Evolutionary conservation across 2,797 vertebrate genomes (phyloP).

Genomic region (Typhlichthys eigenmanni): DNA sequence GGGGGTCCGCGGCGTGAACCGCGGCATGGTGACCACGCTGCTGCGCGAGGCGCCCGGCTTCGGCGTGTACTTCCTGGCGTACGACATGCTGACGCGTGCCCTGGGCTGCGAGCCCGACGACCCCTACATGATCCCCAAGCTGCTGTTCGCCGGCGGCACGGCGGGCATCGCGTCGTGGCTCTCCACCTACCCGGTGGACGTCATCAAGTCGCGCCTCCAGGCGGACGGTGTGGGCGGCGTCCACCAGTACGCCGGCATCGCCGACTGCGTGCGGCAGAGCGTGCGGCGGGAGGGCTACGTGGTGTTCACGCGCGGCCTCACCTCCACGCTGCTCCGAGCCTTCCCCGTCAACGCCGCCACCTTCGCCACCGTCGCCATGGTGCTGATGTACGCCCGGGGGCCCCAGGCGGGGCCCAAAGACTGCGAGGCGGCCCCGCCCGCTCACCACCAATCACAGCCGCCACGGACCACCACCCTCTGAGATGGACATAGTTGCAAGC

Average conservation of each 20-base stretch:
- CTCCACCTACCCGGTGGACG: slow-evolving; percentile 92
- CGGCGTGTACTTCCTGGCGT: slow-evolving; percentile 93
- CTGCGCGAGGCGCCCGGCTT: slow-evolving; percentile 93
- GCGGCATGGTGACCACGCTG: slow-evolving; percentile 91
- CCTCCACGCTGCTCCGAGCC: slow-evolving; percentile 92
- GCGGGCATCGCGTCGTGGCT: slow-evolving; percentile 95
- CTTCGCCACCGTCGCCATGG: slow-evolving; percentile 91
- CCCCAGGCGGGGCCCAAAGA: slow-evolving; percentile 69
- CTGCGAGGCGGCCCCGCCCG: slow-evolving; percentile 72
- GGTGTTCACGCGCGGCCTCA: slow-evolving; percentile 92
- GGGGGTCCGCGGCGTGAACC: slow-evolving; percentile 87
- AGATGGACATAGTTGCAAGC: slow-evolving; percentile 23
- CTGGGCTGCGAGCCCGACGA: slow-evolving; percentile 88
- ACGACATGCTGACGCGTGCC: slow-evolving; percentile 87
- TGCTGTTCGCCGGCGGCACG: slow-evolving; percentile 92
- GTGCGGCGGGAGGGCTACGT: slow-evolving; percentile 87
- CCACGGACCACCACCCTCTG: slow-evolving; percentile 82
- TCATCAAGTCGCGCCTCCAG: slow-evolving; percentile 95
- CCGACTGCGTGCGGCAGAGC: slow-evolving; percentile 90
- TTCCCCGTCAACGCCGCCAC: slow-evolving; percentile 96
- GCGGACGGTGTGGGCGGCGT: slow-evolving; percentile 88
- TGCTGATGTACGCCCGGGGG: slow-evolving; percentile 86
- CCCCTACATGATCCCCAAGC: slow-evolving; percentile 89
- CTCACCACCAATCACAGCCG: slow-evolving; percentile 69
- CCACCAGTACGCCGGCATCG: slow-evolving; percentile 84